These are phyloP conservation scores for Herpetotheres cachinnans DNA, from an alignment of 2,113 vertebrate species.

Conservation along the genomic window DNA sequence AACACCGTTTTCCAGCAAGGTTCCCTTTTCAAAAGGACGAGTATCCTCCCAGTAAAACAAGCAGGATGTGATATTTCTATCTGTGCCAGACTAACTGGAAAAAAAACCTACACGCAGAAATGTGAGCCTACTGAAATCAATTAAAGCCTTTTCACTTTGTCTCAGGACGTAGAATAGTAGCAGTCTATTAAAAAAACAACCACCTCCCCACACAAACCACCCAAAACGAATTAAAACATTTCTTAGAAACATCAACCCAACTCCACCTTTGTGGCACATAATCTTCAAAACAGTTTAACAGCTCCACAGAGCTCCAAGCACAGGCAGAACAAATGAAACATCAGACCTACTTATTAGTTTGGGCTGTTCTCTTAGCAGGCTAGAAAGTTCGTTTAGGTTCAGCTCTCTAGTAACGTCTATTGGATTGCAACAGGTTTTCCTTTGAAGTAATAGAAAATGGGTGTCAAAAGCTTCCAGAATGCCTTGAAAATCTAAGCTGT, in stretches of 20 bases:
- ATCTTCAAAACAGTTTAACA: slow-evolving; percentile 53
- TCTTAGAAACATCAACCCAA: slow-evolving; percentile 63
- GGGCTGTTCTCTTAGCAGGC: background rate
- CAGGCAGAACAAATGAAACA: slow-evolving; percentile 51
- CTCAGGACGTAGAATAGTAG: background rate
- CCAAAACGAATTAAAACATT: background rate
- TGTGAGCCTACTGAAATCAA: background rate
- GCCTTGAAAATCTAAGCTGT: background rate
- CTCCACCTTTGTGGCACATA: slow-evolving; percentile 72
- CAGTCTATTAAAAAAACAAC: background rate
- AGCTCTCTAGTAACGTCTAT: background rate
- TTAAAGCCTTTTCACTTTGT: background rate
- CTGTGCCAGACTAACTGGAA: background rate
- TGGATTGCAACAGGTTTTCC: background rate
- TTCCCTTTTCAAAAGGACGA: background rate
- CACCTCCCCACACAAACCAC: too few relatives aligned
- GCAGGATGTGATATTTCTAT: background rate
- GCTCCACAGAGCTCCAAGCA: slow-evolving; percentile 67
- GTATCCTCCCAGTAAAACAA: background rate
- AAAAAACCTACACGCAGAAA: background rate
- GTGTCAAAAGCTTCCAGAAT: background rate
- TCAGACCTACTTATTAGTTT: slow-evolving; percentile 68
- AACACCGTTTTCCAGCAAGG: background rate
- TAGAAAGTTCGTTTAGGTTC: background rate
- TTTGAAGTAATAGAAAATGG: background rate